Evolutionary conservation across 2,797 vertebrate genomes (phyloP).

Genomic region (Columba guinea): DNA sequence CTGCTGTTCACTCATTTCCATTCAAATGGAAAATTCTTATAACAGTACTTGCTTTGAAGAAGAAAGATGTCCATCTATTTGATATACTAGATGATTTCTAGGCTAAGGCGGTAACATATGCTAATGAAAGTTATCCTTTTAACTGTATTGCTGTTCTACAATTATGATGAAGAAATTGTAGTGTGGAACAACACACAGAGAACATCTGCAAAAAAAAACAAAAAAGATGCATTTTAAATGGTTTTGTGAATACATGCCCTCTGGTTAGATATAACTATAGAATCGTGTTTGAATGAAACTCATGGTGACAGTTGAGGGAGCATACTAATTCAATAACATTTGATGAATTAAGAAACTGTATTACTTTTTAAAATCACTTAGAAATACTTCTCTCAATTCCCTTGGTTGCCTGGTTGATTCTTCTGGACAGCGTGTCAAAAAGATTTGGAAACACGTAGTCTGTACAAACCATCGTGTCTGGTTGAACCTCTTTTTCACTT

Average conservation of each 20-base stretch:
- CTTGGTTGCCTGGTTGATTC: conserved; percentile 38
- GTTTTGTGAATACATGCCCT: conserved; percentile 38
- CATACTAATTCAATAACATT: conserved; percentile 65
- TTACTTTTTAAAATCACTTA: conserved; percentile 70
- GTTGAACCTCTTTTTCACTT: conserved; percentile 39
- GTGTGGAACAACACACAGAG: neutral
- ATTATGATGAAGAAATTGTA: neutral
- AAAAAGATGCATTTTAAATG: conserved; percentile 5
- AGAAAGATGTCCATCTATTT: neutral
- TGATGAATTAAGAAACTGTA: conserved; percentile 63
- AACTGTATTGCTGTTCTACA: neutral
- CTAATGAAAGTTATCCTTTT: neutral
- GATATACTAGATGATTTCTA: neutral
- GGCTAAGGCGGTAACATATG: neutral
- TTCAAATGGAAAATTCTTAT: neutral
- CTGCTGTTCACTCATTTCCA: neutral
- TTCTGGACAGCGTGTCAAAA: conserved; percentile 65
- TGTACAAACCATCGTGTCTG: conserved; percentile 26
- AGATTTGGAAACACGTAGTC: conserved; percentile 42
- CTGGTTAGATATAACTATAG: neutral
- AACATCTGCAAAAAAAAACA: neutral
- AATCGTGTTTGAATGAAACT: conserved; percentile 47
- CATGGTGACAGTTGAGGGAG: conserved; percentile 37
- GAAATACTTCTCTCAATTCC: conserved; percentile 46
- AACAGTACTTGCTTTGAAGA: neutral